A percentile compares a stretch with the other conserved stretches of the same genome.
These are phyloP conservation scores for Sinosuthora webbiana DNA, from an alignment of 2,113 vertebrate genomes.

Conservation along the genomic window DNA sequence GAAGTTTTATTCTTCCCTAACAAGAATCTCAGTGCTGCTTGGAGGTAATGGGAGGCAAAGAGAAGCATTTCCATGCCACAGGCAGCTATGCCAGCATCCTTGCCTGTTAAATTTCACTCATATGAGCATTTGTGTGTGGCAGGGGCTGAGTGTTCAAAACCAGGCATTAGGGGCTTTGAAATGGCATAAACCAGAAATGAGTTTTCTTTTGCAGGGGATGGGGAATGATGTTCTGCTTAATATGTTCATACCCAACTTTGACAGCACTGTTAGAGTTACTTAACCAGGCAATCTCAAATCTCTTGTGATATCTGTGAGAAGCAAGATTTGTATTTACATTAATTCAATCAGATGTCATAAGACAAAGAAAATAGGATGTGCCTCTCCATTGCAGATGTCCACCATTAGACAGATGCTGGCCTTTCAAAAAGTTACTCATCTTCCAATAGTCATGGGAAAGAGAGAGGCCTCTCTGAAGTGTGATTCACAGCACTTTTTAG, in stretches of 20 bases:
- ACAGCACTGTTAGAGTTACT: neutral
- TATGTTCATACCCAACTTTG: neutral
- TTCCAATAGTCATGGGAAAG: neutral
- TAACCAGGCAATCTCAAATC: neutral
- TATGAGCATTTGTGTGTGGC: neutral
- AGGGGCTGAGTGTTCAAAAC: neutral
- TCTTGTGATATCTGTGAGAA: neutral
- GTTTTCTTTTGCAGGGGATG: neutral
- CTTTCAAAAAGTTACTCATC: neutral
- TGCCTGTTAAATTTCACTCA: neutral
- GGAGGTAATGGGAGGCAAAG: neutral
- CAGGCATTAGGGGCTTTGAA: neutral
- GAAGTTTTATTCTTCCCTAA: neutral
- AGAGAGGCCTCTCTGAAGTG: neutral
- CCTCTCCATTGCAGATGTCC: neutral
- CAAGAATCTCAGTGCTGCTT: neutral
- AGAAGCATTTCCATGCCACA: neutral
- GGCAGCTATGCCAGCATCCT: neutral
- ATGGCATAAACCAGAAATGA: neutral
- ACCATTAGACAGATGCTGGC: neutral
- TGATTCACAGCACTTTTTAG: neutral
- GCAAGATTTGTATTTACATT: neutral
- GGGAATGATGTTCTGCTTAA: neutral
- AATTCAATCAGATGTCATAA: accelerated
- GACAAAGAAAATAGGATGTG: neutral